phyloP scores from a whole-genome alignment of 2,797 vertebrate species.

The Picus viridis region DNA sequence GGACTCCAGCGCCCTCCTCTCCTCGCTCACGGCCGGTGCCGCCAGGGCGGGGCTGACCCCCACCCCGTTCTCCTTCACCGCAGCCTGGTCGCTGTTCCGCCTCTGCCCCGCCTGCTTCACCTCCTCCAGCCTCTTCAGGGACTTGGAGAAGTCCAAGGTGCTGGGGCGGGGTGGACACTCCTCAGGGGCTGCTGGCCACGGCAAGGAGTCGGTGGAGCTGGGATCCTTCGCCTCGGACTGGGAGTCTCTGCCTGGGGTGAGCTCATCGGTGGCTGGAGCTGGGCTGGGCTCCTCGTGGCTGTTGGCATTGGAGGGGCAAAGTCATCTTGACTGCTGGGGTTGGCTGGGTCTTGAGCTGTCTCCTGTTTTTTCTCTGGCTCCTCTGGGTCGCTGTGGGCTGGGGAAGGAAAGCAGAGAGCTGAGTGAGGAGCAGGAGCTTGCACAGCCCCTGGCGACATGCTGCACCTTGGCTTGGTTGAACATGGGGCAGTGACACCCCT shows the following conservation, averaged over 20 bases:
- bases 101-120: constrained; percentile 60
- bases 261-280: background rate
- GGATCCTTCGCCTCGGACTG: background rate
- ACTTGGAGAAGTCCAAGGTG: constrained; percentile 47
- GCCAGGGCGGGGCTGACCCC: background rate
- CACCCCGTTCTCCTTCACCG: constrained; percentile 76
- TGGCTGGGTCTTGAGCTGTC: accelerated
- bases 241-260: background rate
- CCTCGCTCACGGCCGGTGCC: constrained; percentile 34
- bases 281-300: background rate
- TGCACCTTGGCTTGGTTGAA: background rate
- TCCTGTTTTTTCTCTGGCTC: background rate
- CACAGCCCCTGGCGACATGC: too few species aligned
- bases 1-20: constrained; percentile 82
- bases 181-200: constrained; percentile 40
- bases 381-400: background rate
- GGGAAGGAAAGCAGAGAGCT: background rate
- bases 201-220: background rate
- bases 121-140: constrained; percentile 42
- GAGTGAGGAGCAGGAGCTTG: background rate
- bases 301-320: background rate
- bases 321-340: background rate
- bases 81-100: constrained; percentile 47
- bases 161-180: constrained; percentile 7
- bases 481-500: background rate